Conservation (phyloP, 2,113 vertebrate species). For the Hemiscyllium ocellatum region DNA sequence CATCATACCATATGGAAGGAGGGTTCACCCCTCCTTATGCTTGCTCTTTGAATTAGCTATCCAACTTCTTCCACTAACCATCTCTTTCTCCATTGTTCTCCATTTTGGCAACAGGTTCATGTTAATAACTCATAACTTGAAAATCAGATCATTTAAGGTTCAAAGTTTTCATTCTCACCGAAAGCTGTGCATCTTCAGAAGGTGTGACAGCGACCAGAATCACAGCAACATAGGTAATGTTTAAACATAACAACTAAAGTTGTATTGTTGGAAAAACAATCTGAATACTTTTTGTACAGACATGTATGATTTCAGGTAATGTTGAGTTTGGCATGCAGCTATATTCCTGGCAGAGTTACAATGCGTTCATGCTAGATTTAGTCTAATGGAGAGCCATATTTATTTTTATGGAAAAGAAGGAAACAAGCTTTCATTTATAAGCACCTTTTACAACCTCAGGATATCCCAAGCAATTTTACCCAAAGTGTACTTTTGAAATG, state of each 20-base stretch:
- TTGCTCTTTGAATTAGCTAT: not conserved
- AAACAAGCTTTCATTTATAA: not conserved
- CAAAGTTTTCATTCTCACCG: not conserved
- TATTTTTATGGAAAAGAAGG: not conserved
- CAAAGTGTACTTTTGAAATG: not conserved
- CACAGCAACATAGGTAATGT: not conserved
- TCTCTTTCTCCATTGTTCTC: not conserved
- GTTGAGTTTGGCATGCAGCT: not conserved
- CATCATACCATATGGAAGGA: not conserved
- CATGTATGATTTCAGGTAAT: not conserved
- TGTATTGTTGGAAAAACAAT: not conserved
- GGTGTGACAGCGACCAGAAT: not conserved
- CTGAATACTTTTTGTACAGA: not conserved
- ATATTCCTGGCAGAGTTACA: not conserved
- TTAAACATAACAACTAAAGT: constrained; percentile 7
- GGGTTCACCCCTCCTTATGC: not conserved
- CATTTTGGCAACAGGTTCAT: not conserved
- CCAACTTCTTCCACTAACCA: not conserved
- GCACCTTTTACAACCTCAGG: not conserved
- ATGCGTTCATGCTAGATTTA: not conserved
- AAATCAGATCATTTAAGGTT: not conserved
- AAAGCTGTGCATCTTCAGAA: not conserved
- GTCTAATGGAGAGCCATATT: not conserved
- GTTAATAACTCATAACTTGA: not conserved
- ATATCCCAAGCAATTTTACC: not conserved